phyloP scores from a whole-genome alignment of 2,888 invertebrate species.

The Pelosia muscerda region DNA sequence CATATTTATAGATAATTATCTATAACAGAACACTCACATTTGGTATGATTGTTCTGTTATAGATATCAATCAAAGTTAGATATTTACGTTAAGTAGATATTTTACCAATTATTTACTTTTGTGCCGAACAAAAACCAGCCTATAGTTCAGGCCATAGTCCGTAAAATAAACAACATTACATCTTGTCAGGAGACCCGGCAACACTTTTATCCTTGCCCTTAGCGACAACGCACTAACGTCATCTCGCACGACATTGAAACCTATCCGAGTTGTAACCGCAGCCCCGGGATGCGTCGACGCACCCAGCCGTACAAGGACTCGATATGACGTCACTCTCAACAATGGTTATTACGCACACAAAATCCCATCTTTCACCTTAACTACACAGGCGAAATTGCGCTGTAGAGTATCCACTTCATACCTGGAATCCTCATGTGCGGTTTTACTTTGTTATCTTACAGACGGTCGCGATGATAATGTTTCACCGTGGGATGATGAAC shows the following conservation, averaged over 20 bases:
- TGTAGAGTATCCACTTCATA: conserved; percentile 36
- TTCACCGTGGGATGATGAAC: conserved; percentile 49
- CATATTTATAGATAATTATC: too few species aligned
- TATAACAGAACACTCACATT: too few species aligned
- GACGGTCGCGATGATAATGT: conserved; percentile 39
- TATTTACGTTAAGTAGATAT: neutral
- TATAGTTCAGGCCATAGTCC: neutral
- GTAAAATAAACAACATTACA: neutral
- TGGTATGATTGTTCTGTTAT: neutral
- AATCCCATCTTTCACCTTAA: conserved; percentile 53
- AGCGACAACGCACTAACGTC: conserved; percentile 72
- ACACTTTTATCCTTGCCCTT: conserved; percentile 62
- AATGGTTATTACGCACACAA: conserved; percentile 56
- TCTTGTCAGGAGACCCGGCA: conserved; percentile 30
- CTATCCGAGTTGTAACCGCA: conserved; percentile 81
- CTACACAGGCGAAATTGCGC: conserved; percentile 50
- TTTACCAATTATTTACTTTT: neutral
- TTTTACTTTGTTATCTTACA: conserved; percentile 53
- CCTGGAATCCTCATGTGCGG: conserved; percentile 52
- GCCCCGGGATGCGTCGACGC: conserved; percentile 77
- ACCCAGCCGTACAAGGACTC: conserved; percentile 83
- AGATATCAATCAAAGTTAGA: neutral
- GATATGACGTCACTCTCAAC: conserved; percentile 69
- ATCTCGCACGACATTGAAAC: conserved; percentile 76
- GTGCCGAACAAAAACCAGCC: neutral